Conservation (phyloP, 1,140 invertebrate species). For the Drosophila pachea region DNA sequence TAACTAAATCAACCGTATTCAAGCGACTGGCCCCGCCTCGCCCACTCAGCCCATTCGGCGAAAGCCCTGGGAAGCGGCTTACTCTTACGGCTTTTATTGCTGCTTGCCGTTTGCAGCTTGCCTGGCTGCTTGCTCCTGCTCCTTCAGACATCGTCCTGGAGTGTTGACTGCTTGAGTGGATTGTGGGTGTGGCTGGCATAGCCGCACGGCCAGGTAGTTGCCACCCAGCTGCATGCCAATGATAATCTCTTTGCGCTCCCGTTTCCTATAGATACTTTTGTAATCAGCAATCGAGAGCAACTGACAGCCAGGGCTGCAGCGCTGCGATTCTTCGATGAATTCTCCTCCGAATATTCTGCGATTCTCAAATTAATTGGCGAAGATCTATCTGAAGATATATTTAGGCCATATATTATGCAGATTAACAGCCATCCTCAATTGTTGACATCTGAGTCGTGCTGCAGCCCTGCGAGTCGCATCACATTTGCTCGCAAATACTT, state of each 20-base stretch:
- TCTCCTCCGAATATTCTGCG: no score
- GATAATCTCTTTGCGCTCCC: conserved; percentile 40
- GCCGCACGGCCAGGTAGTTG: conserved; percentile 26
- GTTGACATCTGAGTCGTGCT: neutral
- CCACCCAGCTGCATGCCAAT: conserved; percentile 50
- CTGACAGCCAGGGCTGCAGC: conserved; percentile 35
- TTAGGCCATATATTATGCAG: no score
- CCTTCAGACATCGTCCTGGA: conserved; percentile 34
- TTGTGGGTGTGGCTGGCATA: conserved; percentile 19
- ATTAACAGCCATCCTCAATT: neutral
- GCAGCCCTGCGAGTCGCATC: conserved; percentile 33
- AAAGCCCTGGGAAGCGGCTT: conserved; percentile 50
- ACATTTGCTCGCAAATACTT: conserved; percentile 41
- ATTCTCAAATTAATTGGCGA: no score
- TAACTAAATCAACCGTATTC: conserved; percentile 67
- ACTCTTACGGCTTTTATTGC: conserved; percentile 49
- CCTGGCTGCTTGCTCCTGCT: no score
- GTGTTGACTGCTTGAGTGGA: conserved; percentile 46
- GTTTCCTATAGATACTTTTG: conserved; percentile 45
- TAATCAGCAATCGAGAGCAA: conserved; percentile 45
- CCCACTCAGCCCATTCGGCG: neutral
- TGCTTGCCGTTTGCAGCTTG: conserved; percentile 7
- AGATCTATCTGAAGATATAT: no score
- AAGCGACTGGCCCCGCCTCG: conserved; percentile 38
- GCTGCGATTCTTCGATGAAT: no score